phyloP scores from a whole-genome alignment of 2,888 invertebrate species.

The Eurois occulta region DNA sequence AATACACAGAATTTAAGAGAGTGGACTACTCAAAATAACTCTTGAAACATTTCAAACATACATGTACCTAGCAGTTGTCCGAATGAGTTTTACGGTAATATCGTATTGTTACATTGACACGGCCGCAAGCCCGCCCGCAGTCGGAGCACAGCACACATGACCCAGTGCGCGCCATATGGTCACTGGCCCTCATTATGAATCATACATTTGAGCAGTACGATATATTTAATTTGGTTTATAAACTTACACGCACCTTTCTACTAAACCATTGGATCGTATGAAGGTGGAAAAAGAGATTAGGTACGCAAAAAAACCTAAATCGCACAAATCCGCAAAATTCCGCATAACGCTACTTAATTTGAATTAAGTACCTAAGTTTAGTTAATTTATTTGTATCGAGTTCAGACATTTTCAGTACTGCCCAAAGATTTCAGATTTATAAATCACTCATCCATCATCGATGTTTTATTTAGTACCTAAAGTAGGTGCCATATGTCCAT shows the following conservation, averaged over 20 bases:
- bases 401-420: not conserved
- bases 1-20: not conserved
- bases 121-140: slow-evolving; percentile 26
- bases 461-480: not conserved
- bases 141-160: slow-evolving; percentile 53
- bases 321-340: too few species aligned
- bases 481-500: not conserved
- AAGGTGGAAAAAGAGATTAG: not conserved
- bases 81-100: slow-evolving; percentile 15
- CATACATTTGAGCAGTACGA: slow-evolving; percentile 43
- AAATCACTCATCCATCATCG: not conserved
- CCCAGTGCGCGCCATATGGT: slow-evolving; percentile 78
- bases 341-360: not conserved
- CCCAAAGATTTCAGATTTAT: not conserved
- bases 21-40: not conserved
- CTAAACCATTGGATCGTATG: not conserved
- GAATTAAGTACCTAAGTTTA: not conserved
- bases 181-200: slow-evolving; percentile 73
- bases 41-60: too few species aligned
- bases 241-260: slow-evolving; percentile 27
- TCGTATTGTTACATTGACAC: slow-evolving; percentile 21
- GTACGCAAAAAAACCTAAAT: not conserved
- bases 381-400: not conserved
- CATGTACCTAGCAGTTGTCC: not conserved
- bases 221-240: slow-evolving; percentile 12